These are phyloP conservation scores for Drosophila testacea DNA, from an alignment of 2,888 invertebrate species.

Conservation along the genomic window DNA sequence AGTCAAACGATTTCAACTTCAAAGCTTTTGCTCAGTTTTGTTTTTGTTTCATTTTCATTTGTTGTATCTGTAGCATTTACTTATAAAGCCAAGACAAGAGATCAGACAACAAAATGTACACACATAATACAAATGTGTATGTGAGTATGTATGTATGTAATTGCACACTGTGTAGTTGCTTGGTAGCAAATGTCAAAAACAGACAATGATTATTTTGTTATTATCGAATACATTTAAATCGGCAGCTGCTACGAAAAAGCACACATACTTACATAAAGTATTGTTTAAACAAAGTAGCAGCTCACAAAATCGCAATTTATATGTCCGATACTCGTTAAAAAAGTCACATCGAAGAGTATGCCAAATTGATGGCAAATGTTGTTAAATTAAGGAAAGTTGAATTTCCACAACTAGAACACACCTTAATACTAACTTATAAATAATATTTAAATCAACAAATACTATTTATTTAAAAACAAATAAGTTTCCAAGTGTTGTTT, in stretches of 20 bases:
- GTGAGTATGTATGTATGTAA: neutral
- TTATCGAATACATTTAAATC: constrained; percentile 13
- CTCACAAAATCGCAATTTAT: constrained; percentile 1
- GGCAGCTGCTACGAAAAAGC: neutral
- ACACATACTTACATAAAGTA: neutral
- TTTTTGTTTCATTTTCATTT: constrained; percentile 43
- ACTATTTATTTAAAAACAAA: too few relatives aligned
- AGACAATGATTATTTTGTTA: constrained; percentile 33
- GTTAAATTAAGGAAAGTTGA: neutral
- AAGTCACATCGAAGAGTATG: neutral
- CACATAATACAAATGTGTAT: neutral
- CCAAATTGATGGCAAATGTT: neutral
- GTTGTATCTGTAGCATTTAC: constrained; percentile 36
- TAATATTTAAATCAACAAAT: too few relatives aligned
- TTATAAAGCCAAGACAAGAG: constrained; percentile 34
- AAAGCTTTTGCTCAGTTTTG: constrained; percentile 44
- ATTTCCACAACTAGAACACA: too few relatives aligned
- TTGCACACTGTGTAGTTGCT: constrained; percentile 8
- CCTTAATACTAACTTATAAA: too few relatives aligned
- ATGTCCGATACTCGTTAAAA: neutral
- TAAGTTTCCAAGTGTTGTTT: too few relatives aligned
- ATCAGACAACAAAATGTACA: constrained; percentile 43
- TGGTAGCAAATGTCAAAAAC: constrained; percentile 37
- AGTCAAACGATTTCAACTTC: constrained; percentile 57
- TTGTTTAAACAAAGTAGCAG: constrained; percentile 7